Percentiles rank a stretch among this genome's conserved stretches.
These are phyloP conservation scores for Perizoma flavofasciatum DNA, from an alignment of 2,888 invertebrate genomes.

Conservation along the genomic window DNA sequence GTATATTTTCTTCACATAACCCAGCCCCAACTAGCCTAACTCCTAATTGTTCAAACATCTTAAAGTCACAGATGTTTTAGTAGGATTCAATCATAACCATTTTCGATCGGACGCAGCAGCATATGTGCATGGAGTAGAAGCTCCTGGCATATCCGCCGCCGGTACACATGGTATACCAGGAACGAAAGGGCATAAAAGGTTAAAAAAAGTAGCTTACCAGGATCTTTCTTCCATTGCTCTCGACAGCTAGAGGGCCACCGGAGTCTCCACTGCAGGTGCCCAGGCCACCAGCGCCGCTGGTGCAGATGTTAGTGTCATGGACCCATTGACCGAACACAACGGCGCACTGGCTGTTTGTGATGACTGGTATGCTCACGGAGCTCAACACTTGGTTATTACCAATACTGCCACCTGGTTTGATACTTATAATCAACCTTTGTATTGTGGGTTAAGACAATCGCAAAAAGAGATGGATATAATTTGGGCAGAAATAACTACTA, in stretches of 20 bases:
- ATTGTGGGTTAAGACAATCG: not conserved
- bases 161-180: too few relatives aligned
- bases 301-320: constrained; percentile 53
- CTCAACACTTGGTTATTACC: constrained; percentile 47
- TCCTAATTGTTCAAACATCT: too few relatives aligned
- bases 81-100: too few relatives aligned
- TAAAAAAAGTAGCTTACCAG: constrained; percentile 20
- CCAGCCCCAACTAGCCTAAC: too few relatives aligned
- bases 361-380: constrained; percentile 53
- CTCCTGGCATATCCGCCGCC: too few relatives aligned
- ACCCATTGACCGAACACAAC: constrained; percentile 44
- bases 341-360: constrained; percentile 50
- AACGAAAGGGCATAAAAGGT: too few relatives aligned
- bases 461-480: too few relatives aligned
- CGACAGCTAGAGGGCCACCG: constrained; percentile 48
- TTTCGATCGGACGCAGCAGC: too few relatives aligned
- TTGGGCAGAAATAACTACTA: too few relatives aligned
- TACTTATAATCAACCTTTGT: not conserved
- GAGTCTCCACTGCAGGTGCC: constrained; percentile 59
- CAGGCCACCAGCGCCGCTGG: constrained; percentile 53
- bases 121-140: too few relatives aligned
- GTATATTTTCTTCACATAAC: too few relatives aligned
- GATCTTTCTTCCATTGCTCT: constrained; percentile 21
- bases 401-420: constrained; percentile 48
- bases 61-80: too few relatives aligned